phyloP scores from a whole-genome alignment of 2,888 invertebrate species.

The Blastobasis lacticolella region DNA sequence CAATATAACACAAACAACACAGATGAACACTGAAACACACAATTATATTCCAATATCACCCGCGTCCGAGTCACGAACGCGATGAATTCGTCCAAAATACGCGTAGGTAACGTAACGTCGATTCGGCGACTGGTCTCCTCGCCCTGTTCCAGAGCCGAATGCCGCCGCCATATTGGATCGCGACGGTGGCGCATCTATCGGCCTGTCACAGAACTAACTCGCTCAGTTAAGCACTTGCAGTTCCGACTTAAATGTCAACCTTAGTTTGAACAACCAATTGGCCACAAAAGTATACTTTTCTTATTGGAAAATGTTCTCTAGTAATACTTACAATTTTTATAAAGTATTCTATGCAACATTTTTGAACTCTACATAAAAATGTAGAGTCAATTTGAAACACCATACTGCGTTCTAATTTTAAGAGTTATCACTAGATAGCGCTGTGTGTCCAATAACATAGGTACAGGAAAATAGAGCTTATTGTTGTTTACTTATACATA shows the following conservation, averaged over 20 bases:
- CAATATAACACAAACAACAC: conserved; percentile 60
- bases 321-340: no score
- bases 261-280: no score
- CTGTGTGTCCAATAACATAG: no score
- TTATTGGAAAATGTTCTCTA: no score
- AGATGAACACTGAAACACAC: conserved; percentile 63
- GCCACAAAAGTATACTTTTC: no score
- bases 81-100: conserved; percentile 65
- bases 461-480: not conserved
- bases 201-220: conserved; percentile 31
- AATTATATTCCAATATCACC: conserved; percentile 63
- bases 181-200: conserved; percentile 56
- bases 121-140: conserved; percentile 70
- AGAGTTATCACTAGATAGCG: not conserved
- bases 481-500: conserved; percentile 11
- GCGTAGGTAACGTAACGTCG: conserved; percentile 67
- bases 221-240: conserved; percentile 12
- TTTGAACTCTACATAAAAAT: not conserved
- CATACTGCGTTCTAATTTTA: not conserved
- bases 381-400: not conserved
- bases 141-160: conserved; percentile 72
- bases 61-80: conserved; percentile 68
- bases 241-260: no score
- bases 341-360: no score
- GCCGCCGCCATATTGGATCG: conserved; percentile 70